phyloP scores from a whole-genome alignment of 2,888 invertebrate genomes.

The Bursaphelenchus okinawaensis region DNA sequence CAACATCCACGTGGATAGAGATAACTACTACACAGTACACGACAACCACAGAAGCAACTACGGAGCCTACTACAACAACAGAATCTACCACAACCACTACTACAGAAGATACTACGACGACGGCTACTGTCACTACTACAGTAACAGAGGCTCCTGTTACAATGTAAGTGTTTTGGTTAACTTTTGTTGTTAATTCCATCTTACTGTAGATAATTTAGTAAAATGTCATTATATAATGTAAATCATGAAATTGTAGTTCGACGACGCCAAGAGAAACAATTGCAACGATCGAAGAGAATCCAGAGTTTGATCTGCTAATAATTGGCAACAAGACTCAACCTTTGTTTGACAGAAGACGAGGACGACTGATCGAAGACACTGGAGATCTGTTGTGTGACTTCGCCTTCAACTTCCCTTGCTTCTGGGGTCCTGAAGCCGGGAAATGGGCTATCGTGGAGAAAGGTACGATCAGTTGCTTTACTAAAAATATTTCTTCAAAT shows the following conservation, averaged over 20 bases:
- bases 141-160: not conserved
- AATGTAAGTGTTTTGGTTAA: not conserved
- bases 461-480: constrained; percentile 24
- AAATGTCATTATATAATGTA: no score
- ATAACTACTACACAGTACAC: constrained; percentile 11
- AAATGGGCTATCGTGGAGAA: constrained; percentile 50
- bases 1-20: constrained; percentile 9
- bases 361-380: constrained; percentile 41
- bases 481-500: not conserved
- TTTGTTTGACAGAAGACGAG: constrained; percentile 44
- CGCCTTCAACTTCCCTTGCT: constrained; percentile 47
- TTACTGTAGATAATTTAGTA: no score
- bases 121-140: not conserved
- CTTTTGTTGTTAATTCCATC: no score
- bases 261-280: not conserved
- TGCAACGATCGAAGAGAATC: constrained; percentile 9
- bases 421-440: constrained; percentile 53
- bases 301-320: constrained; percentile 47
- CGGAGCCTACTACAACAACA: constrained; percentile 14
- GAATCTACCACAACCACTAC: constrained; percentile 14
- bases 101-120: constrained; percentile 14
- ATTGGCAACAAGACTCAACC: constrained; percentile 46
- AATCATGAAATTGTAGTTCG: no score
- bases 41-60: constrained; percentile 20
- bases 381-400: constrained; percentile 50